Evolutionary conservation across 2,113 vertebrate genomes (phyloP).

Genomic region (Edolisoma coerulescens): DNA sequence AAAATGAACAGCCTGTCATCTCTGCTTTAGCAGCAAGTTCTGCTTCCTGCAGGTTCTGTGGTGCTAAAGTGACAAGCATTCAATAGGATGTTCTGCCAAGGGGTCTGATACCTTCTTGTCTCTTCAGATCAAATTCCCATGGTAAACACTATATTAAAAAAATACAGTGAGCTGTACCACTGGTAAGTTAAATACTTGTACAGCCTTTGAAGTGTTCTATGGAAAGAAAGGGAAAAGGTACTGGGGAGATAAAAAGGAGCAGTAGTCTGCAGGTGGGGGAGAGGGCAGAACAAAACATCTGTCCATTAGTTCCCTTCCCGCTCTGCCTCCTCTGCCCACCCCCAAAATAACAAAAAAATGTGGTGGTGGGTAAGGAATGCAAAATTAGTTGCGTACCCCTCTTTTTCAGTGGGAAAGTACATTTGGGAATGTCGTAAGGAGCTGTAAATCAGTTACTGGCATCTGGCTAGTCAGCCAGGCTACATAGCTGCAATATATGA

Average conservation of each 20-base stretch:
- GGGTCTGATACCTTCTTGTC: background rate
- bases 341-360: background rate
- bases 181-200: background rate
- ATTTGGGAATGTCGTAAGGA: background rate
- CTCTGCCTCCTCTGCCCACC: background rate
- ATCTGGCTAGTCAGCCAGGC: background rate
- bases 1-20: background rate
- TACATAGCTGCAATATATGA: background rate
- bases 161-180: background rate
- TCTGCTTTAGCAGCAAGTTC: background rate
- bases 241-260: background rate
- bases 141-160: background rate
- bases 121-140: background rate
- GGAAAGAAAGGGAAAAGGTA: background rate
- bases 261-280: background rate
- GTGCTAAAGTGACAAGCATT: background rate
- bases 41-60: conserved; percentile 2
- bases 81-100: background rate
- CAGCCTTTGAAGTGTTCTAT: background rate
- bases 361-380: background rate
- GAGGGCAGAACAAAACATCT: background rate
- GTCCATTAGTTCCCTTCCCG: background rate
- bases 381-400: background rate
- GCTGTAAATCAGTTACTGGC: background rate
- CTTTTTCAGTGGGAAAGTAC: background rate